Conservation (phyloP, 2,797 vertebrate species). For the Hirundo rustica region DNA sequence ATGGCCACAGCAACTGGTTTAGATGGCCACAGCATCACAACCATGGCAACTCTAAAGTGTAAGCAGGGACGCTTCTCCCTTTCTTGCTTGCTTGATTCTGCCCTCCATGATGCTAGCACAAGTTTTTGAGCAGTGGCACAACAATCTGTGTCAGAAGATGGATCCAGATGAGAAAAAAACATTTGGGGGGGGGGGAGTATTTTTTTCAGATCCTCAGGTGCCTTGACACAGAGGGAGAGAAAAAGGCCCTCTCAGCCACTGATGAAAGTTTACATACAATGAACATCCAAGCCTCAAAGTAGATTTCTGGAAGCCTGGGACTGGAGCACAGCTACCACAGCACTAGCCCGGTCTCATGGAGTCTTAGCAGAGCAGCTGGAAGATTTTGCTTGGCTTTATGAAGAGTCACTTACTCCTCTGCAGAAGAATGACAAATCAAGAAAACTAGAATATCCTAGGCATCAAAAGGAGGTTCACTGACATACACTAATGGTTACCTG, state of each 20-base stretch:
- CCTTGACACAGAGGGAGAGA: neutral
- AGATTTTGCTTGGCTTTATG: neutral
- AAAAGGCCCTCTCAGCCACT: neutral
- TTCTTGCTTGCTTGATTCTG: neutral
- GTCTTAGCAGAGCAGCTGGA: neutral
- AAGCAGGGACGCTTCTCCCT: neutral
- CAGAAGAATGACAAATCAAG: neutral
- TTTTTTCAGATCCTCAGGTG: neutral
- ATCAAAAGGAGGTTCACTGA: neutral
- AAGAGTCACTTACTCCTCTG: neutral
- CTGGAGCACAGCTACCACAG: neutral
- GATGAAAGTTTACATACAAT: neutral
- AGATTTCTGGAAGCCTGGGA: neutral
- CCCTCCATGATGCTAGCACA: neutral
- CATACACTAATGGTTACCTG: neutral
- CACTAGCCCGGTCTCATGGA: neutral
- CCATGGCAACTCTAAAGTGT: fast-evolving
- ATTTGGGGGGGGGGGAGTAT: too few species aligned
- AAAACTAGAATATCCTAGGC: neutral
- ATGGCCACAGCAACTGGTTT: neutral
- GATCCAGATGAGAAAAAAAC: neutral
- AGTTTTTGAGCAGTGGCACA: neutral
- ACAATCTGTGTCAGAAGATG: neutral
- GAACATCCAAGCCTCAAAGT: neutral
- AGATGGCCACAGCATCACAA: neutral